These are phyloP conservation scores for Cercopithecus petaurista DNA, from an alignment of 2,797 vertebrate species.

Conservation along the genomic window DNA sequence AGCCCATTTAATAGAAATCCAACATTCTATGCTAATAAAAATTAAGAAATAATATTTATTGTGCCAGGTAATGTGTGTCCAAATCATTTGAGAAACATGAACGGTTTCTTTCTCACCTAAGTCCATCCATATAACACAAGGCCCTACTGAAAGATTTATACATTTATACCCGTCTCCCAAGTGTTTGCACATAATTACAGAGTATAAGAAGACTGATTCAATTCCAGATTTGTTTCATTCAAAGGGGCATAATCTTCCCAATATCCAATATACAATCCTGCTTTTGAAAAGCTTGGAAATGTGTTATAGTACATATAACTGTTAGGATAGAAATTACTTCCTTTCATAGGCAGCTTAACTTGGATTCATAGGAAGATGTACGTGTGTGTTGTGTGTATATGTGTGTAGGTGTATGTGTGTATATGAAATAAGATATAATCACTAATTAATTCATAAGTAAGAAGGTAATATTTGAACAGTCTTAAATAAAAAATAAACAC, in stretches of 20 bases:
- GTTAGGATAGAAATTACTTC: background rate
- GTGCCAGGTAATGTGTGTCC: background rate
- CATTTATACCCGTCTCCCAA: background rate
- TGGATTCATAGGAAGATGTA: background rate
- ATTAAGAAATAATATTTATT: background rate
- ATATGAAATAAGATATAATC: background rate
- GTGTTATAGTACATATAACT: background rate
- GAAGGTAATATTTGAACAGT: background rate
- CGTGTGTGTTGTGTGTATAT: background rate
- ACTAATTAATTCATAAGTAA: background rate
- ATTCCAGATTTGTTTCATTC: background rate
- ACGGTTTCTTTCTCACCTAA: background rate
- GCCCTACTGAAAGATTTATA: background rate
- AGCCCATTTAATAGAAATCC: background rate
- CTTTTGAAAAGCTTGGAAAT: background rate
- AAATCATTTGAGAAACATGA: background rate
- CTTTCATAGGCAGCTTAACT: too few species aligned
- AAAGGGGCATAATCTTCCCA: background rate
- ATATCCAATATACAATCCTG: background rate
- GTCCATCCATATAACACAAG: too few species aligned
- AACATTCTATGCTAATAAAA: background rate
- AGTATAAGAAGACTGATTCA: background rate
- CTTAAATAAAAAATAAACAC: background rate
- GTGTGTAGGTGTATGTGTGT: background rate
- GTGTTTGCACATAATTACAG: background rate